These are phyloP conservation scores for Triplophysa yarkandensis DNA, from an alignment of 2,797 vertebrate species.

Conservation along the genomic window DNA sequence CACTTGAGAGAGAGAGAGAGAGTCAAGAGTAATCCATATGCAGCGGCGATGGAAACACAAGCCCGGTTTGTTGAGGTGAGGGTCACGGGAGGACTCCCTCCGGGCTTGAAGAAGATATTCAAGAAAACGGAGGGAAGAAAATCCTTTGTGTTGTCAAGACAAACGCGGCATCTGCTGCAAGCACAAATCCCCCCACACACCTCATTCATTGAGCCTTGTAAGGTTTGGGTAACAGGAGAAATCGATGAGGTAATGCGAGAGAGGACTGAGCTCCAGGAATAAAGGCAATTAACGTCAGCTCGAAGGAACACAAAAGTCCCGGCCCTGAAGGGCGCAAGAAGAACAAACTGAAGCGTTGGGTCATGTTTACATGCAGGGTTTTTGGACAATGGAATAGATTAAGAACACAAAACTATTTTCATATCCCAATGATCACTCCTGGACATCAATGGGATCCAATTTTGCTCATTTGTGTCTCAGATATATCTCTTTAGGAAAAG, in stretches of 20 bases:
- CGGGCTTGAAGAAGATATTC: constrained; percentile 56
- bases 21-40: constrained; percentile 45
- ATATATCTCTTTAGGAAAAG: no score
- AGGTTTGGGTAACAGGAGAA: constrained; percentile 60
- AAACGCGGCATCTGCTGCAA: constrained; percentile 69
- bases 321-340: not conserved
- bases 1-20: constrained; percentile 39
- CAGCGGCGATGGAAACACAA: constrained; percentile 43
- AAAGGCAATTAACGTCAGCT: constrained; percentile 45
- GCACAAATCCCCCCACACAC: constrained; percentile 60
- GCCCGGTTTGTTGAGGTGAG: constrained; percentile 51
- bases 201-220: constrained; percentile 56
- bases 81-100: constrained; percentile 54
- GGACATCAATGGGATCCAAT: no score
- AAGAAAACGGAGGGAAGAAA: constrained; percentile 46
- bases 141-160: constrained; percentile 45
- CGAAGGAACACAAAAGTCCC: not conserved
- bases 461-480: no score
- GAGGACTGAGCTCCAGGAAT: constrained; percentile 55
- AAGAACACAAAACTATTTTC: no score
- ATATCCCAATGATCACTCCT: no score
- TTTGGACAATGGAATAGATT: no score
- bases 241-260: constrained; percentile 67
- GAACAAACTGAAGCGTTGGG: not conserved
- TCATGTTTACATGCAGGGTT: not conserved